Conservation (phyloP, 2,113 vertebrate species). For the Phyllopteryx taeniolatus region DNA sequence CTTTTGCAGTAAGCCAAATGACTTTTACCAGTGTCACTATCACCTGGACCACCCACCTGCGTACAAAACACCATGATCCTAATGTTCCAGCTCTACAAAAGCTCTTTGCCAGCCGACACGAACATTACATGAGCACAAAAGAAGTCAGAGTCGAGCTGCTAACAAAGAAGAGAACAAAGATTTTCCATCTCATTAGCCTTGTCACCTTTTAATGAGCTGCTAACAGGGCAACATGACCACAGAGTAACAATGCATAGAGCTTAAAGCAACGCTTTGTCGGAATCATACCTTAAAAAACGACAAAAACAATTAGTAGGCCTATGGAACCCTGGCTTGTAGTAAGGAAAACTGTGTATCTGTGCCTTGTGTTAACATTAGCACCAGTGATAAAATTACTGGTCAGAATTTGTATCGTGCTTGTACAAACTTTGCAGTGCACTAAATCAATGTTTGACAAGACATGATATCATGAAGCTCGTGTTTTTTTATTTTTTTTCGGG, state of each 20-base stretch:
- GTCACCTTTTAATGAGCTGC: neutral
- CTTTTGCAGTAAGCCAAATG: neutral
- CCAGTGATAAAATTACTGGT: no score
- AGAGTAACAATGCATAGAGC: neutral
- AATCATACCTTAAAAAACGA: neutral
- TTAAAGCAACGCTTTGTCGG: neutral
- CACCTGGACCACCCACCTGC: slow-evolving; percentile 5
- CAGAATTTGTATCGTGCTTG: no score
- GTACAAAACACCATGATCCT: neutral
- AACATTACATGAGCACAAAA: neutral
- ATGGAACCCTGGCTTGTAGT: neutral
- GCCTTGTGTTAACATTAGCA: no score
- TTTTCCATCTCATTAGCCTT: slow-evolving; percentile 5
- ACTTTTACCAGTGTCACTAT: neutral
- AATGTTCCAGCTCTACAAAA: neutral
- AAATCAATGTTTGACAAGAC: neutral
- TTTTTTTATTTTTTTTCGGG: no score
- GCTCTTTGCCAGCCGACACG: neutral
- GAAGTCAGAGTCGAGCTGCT: neutral
- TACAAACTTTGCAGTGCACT: neutral
- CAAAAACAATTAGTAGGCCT: neutral
- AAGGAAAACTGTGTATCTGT: neutral
- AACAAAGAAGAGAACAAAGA: neutral
- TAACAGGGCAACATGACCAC: neutral
- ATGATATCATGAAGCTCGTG: no score